phyloP scores from a whole-genome alignment of 1,140 invertebrate genomes.

The Elymnias hypermnestra region DNA sequence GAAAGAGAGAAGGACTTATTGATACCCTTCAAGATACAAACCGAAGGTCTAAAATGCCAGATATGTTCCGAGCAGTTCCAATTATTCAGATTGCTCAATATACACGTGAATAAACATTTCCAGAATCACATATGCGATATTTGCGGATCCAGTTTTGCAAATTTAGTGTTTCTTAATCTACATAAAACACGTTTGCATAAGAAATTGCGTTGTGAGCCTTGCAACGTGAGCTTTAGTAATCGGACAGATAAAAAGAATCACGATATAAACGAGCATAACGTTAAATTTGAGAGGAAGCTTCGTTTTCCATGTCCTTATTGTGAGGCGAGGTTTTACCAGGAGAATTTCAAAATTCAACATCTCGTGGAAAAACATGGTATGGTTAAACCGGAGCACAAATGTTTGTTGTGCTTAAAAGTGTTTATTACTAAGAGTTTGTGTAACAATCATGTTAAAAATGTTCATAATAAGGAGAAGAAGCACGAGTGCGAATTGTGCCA shows the following conservation, averaged over 20 bases:
- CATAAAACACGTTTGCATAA: constrained; percentile 48
- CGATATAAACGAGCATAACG: constrained; percentile 35
- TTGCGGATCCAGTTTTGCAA: constrained; percentile 53
- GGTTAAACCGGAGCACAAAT: constrained; percentile 42
- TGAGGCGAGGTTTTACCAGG: constrained; percentile 49
- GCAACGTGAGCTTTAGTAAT: constrained; percentile 33
- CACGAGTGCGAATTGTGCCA: constrained; percentile 56
- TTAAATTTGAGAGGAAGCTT: constrained; percentile 37
- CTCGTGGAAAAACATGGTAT: constrained; percentile 57
- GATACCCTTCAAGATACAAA: constrained; percentile 51
- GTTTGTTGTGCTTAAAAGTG: constrained; percentile 40
- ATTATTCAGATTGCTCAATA: constrained; percentile 47
- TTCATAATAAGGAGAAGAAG: constrained; percentile 57
- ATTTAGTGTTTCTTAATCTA: constrained; percentile 50
- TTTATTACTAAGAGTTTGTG: constrained; percentile 53
- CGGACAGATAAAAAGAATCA: constrained; percentile 43
- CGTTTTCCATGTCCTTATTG: constrained; percentile 58
- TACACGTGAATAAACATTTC: constrained; percentile 60
- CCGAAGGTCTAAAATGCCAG: constrained; percentile 39
- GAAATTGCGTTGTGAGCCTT: constrained; percentile 32
- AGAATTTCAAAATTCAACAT: constrained; percentile 44
- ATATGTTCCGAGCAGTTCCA: constrained; percentile 44
- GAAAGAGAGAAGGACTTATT: constrained; percentile 34
- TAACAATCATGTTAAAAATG: constrained; percentile 54
- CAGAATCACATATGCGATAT: constrained; percentile 57